Evolutionary conservation across 2,113 vertebrate genomes (phyloP), one percentile per base, ranked within the genome.

Genomic region (Neodontobutis hainanensis): DNA sequence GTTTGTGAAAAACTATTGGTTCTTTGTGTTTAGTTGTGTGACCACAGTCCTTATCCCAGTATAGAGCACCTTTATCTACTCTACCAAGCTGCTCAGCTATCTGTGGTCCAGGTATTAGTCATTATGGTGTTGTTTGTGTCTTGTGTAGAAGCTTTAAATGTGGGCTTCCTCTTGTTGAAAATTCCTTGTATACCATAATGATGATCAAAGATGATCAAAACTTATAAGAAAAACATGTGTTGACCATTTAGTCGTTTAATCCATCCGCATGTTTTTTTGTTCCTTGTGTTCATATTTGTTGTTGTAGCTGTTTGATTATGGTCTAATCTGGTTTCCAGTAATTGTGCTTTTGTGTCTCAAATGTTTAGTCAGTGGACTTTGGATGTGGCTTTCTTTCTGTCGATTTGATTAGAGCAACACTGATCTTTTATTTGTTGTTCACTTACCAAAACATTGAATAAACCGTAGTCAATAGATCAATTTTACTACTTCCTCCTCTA

Each of bases 31-130:
- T 68, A 91, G 88, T 68, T 85, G 55, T 84, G 65, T 81, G 84
- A 87, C 2, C 64, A 87, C 53, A 88, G 78, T 52, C 87, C 84
- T 0, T 87, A 80, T 57, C 88, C 87, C 42, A 89, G 89, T 73
- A 61, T 89, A 47, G 83, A 92, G 49, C 89, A 85, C 45, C 85
- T 91, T 60, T 89, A 79, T 68, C 57, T 84, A 42, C 81, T 91
- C 44, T 91, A 87, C 85, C 90, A 87, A 74, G 77, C 73, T 44
- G 81, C 87, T 48, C 82, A 88, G 32, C 62, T 74, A 5, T 64
- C 80, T 78, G 72, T 92, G 65, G 81, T 78, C 50, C 71, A 89
- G 82, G 88, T 89, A 88, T 36, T 0, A 1, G 46, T 11, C 0
- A 27, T 8, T 61, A 0, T 16, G 6, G 2, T 2, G 12, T 43